Evolutionary conservation across 2,888 invertebrate genomes (phyloP).

Genomic region (Resseliella maxima): DNA sequence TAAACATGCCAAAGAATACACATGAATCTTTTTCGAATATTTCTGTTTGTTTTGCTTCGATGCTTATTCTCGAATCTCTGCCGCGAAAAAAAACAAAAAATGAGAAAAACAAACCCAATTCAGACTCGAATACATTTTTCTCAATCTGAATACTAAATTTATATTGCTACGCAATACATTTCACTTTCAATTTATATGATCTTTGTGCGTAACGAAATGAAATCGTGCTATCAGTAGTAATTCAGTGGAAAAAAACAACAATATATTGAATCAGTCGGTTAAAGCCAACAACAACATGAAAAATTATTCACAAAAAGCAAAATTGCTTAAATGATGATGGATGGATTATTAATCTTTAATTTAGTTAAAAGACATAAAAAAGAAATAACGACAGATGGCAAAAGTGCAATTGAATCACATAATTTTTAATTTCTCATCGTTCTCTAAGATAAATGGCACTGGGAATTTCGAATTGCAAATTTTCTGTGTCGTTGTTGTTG

Average conservation of each 20-base stretch:
- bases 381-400: not conserved
- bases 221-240: not conserved
- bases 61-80: not conserved
- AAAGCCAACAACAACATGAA: not conserved
- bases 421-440: not conserved
- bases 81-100: not conserved
- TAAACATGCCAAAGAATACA: not conserved
- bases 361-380: constrained; percentile 2
- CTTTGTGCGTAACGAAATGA: not conserved
- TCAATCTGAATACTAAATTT: not conserved
- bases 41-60: not conserved
- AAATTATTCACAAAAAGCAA: not conserved
- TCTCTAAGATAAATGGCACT: not conserved
- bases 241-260: not conserved
- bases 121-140: not conserved
- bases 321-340: constrained; percentile 51
- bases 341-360: constrained; percentile 54
- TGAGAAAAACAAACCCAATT: not conserved
- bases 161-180: not conserved
- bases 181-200: not conserved
- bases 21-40: not conserved
- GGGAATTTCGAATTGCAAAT: not conserved
- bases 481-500: not conserved
- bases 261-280: not conserved
- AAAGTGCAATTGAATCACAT: constrained; percentile 34